Base-by-base conservation (phyloP, 2,888 invertebrate species). In the Nineta flava region DNA sequence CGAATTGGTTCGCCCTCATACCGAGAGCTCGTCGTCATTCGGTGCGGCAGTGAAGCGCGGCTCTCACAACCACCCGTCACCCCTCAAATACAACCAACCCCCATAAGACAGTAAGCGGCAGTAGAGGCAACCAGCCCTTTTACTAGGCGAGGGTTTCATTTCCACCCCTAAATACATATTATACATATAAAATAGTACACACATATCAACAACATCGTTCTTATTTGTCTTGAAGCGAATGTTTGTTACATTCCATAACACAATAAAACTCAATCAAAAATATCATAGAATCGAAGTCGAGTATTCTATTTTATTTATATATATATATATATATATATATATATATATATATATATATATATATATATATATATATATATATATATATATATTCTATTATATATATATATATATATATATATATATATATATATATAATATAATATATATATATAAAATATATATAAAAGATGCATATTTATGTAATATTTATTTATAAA, bases 31-130 rank as follows among this genome's bases (percentile, higher is more conserved):
- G n/a, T 38, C 38, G 38, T 38, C 38, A 15, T 15, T 38, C 38
- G 38, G 38, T 38, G 38, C 38, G 38, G 38, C 38, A 38, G 38
- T 38, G 38, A 38, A 38, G 38, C 38, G 38, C 38, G 38, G 38
- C 38, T 38, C 38, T 38, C 38, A 13, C 38, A 15, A 38, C 38
- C n/a, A 13, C 38, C 15, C 15, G 38, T 38, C 38, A 13, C 38
- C 38, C 38, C 38, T 38, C 38, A n/a, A 15, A 38, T 38, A 38
- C 38, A 38, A 32, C 32, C n/a, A 32, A 38, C 38, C 38, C 38
- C 38, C 38, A 38, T 15, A 38, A 38, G 38, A 38, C 38, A 38
- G 13, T 13, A 13, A 3, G 6, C 35, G 9, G 35, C 35, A 35
- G 38, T 38, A 38, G n/a, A 38, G 38, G 26, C 26, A 26, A 38